A percentile compares a stretch with the other conserved stretches of the same genome.
Evolutionary conservation across 1,140 invertebrate species (phyloP).

Genomic region (Sitobion miscanthi): DNA sequence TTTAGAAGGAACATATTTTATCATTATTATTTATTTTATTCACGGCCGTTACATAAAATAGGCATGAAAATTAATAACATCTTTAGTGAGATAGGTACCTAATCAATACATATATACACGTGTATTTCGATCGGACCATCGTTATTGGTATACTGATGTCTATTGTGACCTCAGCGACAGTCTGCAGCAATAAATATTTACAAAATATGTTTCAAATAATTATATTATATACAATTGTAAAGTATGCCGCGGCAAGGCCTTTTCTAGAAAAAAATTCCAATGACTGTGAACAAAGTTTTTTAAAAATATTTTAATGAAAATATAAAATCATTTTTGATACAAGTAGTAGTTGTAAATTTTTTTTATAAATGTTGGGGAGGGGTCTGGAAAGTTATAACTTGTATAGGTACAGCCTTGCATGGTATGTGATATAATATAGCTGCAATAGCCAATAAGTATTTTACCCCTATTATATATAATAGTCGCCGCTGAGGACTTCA

Average conservation of each 20-base stretch:
- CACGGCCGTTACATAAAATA: not conserved
- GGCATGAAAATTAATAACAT: not conserved
- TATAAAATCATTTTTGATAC: too few relatives aligned
- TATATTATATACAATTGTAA: too few relatives aligned
- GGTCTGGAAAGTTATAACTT: too few relatives aligned
- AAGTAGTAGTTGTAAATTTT: too few relatives aligned
- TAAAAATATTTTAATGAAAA: not conserved
- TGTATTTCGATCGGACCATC: not conserved
- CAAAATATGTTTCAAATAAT: not conserved
- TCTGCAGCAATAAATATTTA: not conserved
- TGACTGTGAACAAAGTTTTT: not conserved
- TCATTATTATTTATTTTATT: slow-evolving; percentile 10
- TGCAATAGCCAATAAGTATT: too few relatives aligned
- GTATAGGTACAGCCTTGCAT: too few relatives aligned
- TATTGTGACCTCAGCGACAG: not conserved
- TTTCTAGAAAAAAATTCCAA: not conserved
- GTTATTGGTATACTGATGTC: not conserved
- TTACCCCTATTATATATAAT: too few relatives aligned
- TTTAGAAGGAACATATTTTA: not conserved
- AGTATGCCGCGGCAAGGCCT: too few relatives aligned
- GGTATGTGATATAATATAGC: too few relatives aligned
- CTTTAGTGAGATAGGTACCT: not conserved
- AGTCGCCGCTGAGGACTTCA: too few relatives aligned
- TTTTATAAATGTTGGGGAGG: too few relatives aligned
- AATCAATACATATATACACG: not conserved